Percentiles rank a stretch among this genome's conserved stretches.
phyloP scores from a whole-genome alignment of 1,140 invertebrate species.

The Conopomorpha cramerella region DNA sequence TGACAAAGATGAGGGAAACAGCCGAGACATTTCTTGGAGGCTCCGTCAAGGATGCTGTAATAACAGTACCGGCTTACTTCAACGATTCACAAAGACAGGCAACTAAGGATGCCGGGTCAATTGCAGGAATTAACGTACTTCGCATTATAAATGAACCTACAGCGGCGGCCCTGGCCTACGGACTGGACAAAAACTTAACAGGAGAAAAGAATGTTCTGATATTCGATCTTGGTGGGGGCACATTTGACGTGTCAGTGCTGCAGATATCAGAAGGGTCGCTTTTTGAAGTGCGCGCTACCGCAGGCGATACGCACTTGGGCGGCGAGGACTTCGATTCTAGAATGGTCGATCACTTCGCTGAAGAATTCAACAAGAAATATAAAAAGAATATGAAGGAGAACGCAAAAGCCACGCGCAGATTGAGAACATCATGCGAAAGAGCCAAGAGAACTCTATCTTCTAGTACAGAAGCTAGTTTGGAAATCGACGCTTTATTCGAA shows the following conservation, averaged over 20 bases:
- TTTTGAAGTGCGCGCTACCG: slow-evolving; percentile 80
- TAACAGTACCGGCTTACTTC: slow-evolving; percentile 73
- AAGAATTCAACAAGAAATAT: slow-evolving; percentile 84
- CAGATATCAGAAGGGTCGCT: slow-evolving; percentile 84
- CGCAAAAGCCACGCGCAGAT: slow-evolving; percentile 74
- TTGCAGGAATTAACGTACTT: slow-evolving; percentile 80
- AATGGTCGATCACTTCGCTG: slow-evolving; percentile 78
- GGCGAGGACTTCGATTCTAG: slow-evolving; percentile 82
- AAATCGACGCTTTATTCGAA: slow-evolving; percentile 77
- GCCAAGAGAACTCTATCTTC: slow-evolving; percentile 71
- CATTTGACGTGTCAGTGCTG: slow-evolving; percentile 86
- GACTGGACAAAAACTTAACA: slow-evolving; percentile 81
- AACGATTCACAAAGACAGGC: slow-evolving; percentile 70
- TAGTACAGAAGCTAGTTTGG: slow-evolving; percentile 71
- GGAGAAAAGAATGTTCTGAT: slow-evolving; percentile 79
- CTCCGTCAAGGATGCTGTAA: slow-evolving; percentile 67
- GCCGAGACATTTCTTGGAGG: slow-evolving; percentile 65
- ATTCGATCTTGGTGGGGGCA: slow-evolving; percentile 77
- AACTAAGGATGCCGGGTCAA: slow-evolving; percentile 77
- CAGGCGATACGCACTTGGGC: slow-evolving; percentile 76
- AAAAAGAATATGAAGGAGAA: slow-evolving; percentile 79
- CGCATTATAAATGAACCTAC: slow-evolving; percentile 84
- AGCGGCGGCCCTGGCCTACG: slow-evolving; percentile 83
- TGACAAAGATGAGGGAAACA: slow-evolving; percentile 76
- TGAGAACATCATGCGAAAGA: slow-evolving; percentile 77